These are phyloP conservation scores for Psittacara wagleri DNA, from an alignment of 2,113 vertebrate genomes.

Conservation along the genomic window DNA sequence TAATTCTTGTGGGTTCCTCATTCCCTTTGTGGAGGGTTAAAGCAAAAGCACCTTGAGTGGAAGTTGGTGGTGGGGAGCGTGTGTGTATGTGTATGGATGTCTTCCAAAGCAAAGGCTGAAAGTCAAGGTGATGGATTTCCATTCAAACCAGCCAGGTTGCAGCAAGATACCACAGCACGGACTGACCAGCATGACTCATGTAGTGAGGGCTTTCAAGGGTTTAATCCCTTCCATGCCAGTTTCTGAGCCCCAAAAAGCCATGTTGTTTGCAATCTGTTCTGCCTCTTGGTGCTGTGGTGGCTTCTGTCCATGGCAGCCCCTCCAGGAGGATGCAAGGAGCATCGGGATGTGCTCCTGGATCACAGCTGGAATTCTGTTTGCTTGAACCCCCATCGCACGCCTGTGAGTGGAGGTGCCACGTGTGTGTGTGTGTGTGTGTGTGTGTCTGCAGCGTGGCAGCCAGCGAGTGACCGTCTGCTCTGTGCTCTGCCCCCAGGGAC, in stretches of 20 bases:
- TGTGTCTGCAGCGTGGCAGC: neutral
- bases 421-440: rapidly evolving
- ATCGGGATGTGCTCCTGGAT: rapidly evolving
- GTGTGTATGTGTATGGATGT: rapidly evolving
- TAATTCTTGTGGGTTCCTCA: neutral
- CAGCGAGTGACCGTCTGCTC: neutral
- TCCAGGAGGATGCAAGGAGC: neutral
- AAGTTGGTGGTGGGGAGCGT: neutral
- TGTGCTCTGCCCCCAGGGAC: conserved; percentile 79
- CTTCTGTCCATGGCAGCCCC: neutral
- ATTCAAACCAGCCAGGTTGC: neutral
- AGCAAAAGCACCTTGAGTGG: neutral
- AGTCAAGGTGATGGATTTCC: neutral
- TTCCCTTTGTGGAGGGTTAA: neutral
- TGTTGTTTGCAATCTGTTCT: neutral
- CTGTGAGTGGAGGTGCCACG: neutral
- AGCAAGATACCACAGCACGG: neutral
- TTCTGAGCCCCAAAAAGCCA: neutral
- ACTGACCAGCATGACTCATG: rapidly evolving
- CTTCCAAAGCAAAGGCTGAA: neutral
- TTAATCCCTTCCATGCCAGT: rapidly evolving
- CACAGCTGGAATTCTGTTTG: neutral
- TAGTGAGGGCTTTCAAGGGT: neutral
- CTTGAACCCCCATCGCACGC: rapidly evolving
- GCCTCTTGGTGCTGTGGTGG: neutral